Evolutionary conservation across 1,140 invertebrate species (phyloP).

Genomic region (Pseudomyrmex concolor): DNA sequence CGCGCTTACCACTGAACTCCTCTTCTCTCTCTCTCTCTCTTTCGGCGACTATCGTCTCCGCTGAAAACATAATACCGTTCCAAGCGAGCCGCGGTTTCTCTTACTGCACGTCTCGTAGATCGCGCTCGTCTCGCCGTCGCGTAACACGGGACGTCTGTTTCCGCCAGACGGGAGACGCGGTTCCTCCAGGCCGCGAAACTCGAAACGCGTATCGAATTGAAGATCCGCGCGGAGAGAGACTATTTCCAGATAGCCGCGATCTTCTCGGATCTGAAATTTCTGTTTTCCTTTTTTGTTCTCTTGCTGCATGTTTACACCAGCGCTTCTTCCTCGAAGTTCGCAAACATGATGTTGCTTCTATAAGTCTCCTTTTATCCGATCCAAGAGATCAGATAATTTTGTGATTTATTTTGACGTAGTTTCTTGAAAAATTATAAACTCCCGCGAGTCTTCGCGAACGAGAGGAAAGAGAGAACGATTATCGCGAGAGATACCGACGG

Average conservation of each 20-base stretch:
- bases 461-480: background rate
- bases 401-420: no score
- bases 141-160: background rate
- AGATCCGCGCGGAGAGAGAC: constrained; percentile 13
- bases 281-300: background rate
- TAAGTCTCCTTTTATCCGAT: no score
- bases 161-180: background rate
- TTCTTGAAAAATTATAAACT: no score
- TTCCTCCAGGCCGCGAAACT: background rate
- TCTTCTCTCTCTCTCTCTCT: constrained; percentile 56
- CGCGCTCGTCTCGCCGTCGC: constrained; percentile 16
- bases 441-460: background rate
- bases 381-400: no score
- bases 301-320: no score
- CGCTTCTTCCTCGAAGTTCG: no score
- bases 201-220: background rate
- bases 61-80: constrained; percentile 70
- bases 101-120: constrained; percentile 20
- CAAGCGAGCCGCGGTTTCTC: constrained; percentile 32
- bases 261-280: constrained; percentile 38
- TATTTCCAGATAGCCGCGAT: constrained; percentile 68
- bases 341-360: no score
- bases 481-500: constrained; percentile 41
- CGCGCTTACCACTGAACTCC: constrained; percentile 76
- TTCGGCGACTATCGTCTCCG: constrained; percentile 68